phyloP scores from a whole-genome alignment of 1,140 invertebrate species.

The Riptortus pedestris region DNA sequence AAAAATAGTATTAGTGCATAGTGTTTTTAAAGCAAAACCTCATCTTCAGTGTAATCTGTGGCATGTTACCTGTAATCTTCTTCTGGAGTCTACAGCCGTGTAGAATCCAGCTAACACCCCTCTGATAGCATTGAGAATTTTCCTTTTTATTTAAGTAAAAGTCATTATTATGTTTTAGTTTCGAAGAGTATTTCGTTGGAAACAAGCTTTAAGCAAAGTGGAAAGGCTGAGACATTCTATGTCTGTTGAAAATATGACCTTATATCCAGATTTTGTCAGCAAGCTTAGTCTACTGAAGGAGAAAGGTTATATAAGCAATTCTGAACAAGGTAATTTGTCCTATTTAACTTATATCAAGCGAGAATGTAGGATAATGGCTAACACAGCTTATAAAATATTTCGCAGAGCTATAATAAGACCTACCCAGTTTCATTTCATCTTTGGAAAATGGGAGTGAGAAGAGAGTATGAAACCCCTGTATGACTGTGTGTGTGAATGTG shows the following conservation, averaged over 20 bases:
- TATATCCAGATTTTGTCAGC: conserved; percentile 82
- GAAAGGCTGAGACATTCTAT: conserved; percentile 60
- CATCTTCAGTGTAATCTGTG: not conserved
- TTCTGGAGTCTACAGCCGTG: not conserved
- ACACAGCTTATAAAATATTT: too few relatives aligned
- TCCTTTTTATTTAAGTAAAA: not conserved
- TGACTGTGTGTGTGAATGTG: too few relatives aligned
- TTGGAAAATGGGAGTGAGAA: too few relatives aligned
- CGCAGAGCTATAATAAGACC: too few relatives aligned
- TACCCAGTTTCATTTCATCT: too few relatives aligned
- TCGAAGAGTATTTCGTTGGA: conserved; percentile 55
- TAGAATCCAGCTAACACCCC: too few relatives aligned
- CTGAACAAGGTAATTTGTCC: conserved; percentile 54
- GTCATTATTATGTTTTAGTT: too few relatives aligned
- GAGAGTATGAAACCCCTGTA: too few relatives aligned
- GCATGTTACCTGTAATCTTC: not conserved
- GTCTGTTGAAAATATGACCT: conserved; percentile 70
- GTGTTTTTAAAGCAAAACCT: not conserved
- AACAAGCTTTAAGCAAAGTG: conserved; percentile 58
- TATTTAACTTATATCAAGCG: too few relatives aligned
- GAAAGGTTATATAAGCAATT: conserved; percentile 61
- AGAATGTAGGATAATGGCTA: too few relatives aligned
- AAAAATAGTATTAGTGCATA: not conserved
- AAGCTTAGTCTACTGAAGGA: conserved; percentile 69
- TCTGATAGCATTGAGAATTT: not conserved